Conservation (phyloP, 2,888 invertebrate genomes). For the Marronus borbonicus region DNA sequence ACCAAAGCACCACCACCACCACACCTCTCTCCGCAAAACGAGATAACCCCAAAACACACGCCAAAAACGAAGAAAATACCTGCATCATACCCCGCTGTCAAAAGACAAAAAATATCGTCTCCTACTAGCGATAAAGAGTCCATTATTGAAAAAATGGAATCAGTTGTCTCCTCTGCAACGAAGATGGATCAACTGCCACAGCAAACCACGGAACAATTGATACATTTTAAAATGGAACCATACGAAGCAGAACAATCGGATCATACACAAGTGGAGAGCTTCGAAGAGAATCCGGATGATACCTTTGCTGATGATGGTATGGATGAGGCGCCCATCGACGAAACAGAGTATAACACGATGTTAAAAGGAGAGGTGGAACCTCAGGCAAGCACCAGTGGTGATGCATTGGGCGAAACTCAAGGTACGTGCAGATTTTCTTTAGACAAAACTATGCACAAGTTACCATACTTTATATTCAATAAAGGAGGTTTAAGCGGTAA, state of each 20-base stretch:
- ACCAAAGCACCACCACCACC: conserved; percentile 5
- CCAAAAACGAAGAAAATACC: conserved; percentile 26
- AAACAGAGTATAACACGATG: conserved; percentile 67
- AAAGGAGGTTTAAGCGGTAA: no score
- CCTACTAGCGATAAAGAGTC: conserved; percentile 13
- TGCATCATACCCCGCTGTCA: not conserved
- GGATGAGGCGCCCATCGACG: conserved; percentile 60
- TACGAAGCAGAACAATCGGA: conserved; percentile 64
- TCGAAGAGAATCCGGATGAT: conserved; percentile 61
- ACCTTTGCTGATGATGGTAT: conserved; percentile 61
- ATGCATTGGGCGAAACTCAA: conserved; percentile 67
- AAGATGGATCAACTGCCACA: not conserved
- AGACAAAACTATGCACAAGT: conserved; percentile 51
- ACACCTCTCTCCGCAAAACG: conserved; percentile 6
- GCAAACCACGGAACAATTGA: conserved; percentile 52
- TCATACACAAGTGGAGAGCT: conserved; percentile 60
- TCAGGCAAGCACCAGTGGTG: conserved; percentile 68
- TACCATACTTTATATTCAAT: not conserved
- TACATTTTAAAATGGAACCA: conserved; percentile 69
- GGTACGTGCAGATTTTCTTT: conserved; percentile 64
- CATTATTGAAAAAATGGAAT: not conserved
- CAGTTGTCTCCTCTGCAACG: not conserved
- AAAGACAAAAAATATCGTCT: conserved; percentile 37
- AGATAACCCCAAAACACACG: conserved; percentile 9
- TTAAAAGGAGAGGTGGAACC: conserved; percentile 67